Conservation (phyloP, 2,113 vertebrate genomes). For the Callocephalon fimbriatum region DNA sequence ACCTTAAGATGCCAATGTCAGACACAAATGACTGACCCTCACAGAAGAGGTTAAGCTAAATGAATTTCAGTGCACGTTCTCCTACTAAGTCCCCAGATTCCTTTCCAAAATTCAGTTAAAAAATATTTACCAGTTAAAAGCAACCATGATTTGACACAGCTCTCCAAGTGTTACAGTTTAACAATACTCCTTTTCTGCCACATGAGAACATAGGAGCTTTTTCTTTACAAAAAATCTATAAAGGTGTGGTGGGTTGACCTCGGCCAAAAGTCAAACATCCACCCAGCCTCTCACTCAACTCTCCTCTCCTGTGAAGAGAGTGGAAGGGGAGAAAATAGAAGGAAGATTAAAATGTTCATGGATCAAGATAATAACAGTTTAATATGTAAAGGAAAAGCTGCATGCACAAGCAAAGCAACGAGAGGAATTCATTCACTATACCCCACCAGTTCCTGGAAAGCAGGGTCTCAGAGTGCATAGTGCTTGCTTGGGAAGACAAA, state of each 20-base stretch:
- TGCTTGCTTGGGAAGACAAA: not conserved
- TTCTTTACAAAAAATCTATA: not conserved
- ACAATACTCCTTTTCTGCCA: not conserved
- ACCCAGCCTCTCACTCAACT: not conserved
- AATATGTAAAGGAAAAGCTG: not conserved
- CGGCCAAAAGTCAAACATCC: not conserved
- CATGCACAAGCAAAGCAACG: not conserved
- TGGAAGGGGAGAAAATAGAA: not conserved
- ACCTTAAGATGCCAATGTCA: not conserved
- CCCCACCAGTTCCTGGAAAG: not conserved
- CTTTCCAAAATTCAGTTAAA: not conserved
- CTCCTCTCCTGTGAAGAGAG: not conserved
- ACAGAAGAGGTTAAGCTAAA: not conserved
- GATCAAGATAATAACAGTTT: not conserved
- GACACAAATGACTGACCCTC: not conserved
- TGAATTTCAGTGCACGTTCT: not conserved
- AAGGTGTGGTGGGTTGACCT: not conserved
- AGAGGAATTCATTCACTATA: not conserved
- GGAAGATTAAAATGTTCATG: not conserved
- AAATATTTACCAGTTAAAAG: not conserved
- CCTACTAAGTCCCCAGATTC: not conserved
- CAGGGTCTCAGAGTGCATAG: fast-evolving
- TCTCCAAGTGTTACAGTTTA: not conserved
- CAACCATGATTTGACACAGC: not conserved
- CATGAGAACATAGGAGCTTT: not conserved